These are phyloP conservation scores for Popillia japonica DNA, from an alignment of 1,140 invertebrate species.

Conservation along the genomic window DNA sequence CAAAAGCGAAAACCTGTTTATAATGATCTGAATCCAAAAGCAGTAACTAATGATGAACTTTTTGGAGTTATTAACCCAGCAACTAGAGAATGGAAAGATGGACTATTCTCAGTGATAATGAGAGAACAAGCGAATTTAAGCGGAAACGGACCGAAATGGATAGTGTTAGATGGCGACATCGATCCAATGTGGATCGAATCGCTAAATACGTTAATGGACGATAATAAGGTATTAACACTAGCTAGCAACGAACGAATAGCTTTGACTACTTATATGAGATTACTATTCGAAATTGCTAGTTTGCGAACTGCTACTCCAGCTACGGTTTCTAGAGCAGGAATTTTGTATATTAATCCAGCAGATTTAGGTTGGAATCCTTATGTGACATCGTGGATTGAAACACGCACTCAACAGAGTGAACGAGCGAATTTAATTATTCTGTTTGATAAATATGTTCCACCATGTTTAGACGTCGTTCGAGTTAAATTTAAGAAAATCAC, in stretches of 20 bases:
- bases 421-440: constrained; percentile 84
- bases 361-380: constrained; percentile 98
- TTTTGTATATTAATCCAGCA: constrained; percentile 89
- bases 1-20: constrained; percentile 83
- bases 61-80: constrained; percentile 95
- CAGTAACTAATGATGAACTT: constrained; percentile 94
- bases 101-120: constrained; percentile 92
- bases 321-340: constrained; percentile 92
- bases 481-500: constrained; percentile 90
- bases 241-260: constrained; percentile 96
- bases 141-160: constrained; percentile 92
- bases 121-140: constrained; percentile 89
- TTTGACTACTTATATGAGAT: constrained; percentile 86
- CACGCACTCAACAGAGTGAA: constrained; percentile 72
- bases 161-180: constrained; percentile 95
- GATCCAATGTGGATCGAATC: constrained; percentile 99
- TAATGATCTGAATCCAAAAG: constrained; percentile 93
- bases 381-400: constrained; percentile 93
- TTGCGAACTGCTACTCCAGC: constrained; percentile 93
- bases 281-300: constrained; percentile 95
- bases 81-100: constrained; percentile 97
- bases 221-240: constrained; percentile 88
- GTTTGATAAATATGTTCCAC: constrained; percentile 96
- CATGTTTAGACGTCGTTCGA: constrained; percentile 79
- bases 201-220: constrained; percentile 87